Conservation (phyloP, 2,888 invertebrate genomes). For the Patella pellucida region DNA sequence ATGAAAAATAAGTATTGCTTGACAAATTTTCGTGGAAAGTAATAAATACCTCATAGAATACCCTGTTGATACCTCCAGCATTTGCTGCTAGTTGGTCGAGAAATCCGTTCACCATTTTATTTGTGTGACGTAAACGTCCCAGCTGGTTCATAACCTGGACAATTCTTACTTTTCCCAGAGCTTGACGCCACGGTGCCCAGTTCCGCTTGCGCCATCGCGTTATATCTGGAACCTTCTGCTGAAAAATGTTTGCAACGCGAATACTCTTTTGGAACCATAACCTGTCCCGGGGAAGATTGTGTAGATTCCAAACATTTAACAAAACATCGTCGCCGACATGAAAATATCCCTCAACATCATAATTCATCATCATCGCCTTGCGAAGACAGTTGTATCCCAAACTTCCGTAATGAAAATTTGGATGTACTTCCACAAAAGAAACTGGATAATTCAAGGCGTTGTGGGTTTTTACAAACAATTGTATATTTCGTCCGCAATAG, state of each 20-base stretch:
- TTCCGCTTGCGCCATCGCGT: not conserved
- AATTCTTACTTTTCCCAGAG: not conserved
- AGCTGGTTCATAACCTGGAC: not conserved
- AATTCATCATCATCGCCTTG: constrained; percentile 13
- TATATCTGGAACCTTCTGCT: not conserved
- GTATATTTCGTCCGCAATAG: constrained; percentile 14
- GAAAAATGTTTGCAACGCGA: not conserved
- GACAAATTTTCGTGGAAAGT: not conserved
- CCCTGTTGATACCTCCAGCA: not conserved
- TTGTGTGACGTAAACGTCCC: not conserved
- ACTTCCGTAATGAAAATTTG: not conserved
- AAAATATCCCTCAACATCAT: constrained; percentile 12
- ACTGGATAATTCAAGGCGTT: not conserved
- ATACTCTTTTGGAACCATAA: constrained; percentile 18
- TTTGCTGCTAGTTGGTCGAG: not conserved
- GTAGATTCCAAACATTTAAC: constrained; percentile 14
- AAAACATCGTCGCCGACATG: constrained; percentile 17
- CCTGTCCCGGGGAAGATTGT: constrained; percentile 1
- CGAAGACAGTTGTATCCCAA: constrained; percentile 16
- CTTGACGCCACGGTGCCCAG: not conserved
- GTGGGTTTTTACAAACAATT: not conserved
- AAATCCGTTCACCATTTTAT: not conserved
- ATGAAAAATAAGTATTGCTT: not conserved
- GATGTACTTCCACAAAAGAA: constrained; percentile 14
- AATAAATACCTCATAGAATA: constrained; percentile 6